Percentiles rank a stretch among this genome's conserved stretches.
These are phyloP conservation scores for Andrena dorsata DNA, from an alignment of 2,888 invertebrate species.

Conservation along the genomic window DNA sequence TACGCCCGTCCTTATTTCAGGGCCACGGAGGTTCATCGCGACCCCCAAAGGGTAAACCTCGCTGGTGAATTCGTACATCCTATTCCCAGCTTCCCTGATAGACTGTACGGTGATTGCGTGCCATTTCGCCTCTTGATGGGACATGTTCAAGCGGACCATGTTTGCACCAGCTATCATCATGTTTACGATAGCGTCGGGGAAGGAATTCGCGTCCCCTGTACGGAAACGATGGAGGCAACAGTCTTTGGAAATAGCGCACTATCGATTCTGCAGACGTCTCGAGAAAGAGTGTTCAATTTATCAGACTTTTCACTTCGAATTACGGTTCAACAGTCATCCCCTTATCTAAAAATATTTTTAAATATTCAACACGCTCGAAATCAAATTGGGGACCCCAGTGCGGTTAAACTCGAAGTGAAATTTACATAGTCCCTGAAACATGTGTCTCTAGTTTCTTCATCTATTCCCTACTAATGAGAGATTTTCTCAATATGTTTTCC, in stretches of 20 bases:
- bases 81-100: constrained; percentile 68
- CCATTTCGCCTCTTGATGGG: constrained; percentile 69
- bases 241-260: neutral
- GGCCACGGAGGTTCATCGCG: constrained; percentile 74
- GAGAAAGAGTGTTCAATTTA: neutral
- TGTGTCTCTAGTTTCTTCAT: too few species aligned
- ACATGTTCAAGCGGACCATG: constrained; percentile 72
- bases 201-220: constrained; percentile 66
- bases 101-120: constrained; percentile 66
- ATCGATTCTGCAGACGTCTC: neutral
- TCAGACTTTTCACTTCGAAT: neutral
- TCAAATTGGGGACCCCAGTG: too few species aligned
- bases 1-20: constrained; percentile 75
- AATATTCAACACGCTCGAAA: too few species aligned
- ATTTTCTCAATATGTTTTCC: too few species aligned
- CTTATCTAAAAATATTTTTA: too few species aligned
- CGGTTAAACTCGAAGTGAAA: too few species aligned
- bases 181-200: constrained; percentile 64
- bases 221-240: constrained; percentile 31
- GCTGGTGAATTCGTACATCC: constrained; percentile 55
- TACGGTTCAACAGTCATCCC: too few species aligned
- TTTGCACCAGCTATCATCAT: constrained; percentile 70
- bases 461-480: too few species aligned
- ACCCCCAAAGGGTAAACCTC: constrained; percentile 85
- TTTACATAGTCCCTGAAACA: too few species aligned